Conservation (phyloP, 1,140 invertebrate species). For the Sminthurides bifidus region DNA sequence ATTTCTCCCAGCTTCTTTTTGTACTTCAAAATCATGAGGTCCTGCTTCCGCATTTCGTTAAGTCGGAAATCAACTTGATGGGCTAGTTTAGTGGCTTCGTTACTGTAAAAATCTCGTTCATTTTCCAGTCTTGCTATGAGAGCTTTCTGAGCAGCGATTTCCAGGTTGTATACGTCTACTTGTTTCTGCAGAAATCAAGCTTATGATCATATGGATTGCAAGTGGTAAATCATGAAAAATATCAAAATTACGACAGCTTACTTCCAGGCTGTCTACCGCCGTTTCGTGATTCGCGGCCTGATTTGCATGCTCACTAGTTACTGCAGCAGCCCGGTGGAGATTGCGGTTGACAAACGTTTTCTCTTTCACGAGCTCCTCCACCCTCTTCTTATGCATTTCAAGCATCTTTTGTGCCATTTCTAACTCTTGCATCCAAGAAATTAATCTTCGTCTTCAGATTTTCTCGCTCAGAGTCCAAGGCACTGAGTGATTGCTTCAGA, state of each 20-base stretch:
- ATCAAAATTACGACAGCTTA: background rate
- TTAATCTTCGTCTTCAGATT: constrained; percentile 9
- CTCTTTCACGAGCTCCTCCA: constrained; percentile 21
- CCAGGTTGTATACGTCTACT: constrained; percentile 8
- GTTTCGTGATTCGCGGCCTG: constrained; percentile 8
- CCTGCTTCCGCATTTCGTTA: constrained; percentile 16
- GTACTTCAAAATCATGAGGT: constrained; percentile 15
- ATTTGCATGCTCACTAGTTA: constrained; percentile 10
- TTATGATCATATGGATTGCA: background rate
- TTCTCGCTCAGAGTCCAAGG: constrained; percentile 12
- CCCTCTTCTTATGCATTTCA: constrained; percentile 14
- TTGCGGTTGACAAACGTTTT: constrained; percentile 14
- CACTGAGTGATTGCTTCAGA: background rate
- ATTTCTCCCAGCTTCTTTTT: constrained; percentile 13
- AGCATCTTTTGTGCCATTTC: constrained; percentile 15
- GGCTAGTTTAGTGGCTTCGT: constrained; percentile 19
- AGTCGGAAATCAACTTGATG: constrained; percentile 17
- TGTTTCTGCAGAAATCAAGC: background rate
- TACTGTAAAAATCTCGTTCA: constrained; percentile 24
- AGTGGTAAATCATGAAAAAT: no score
- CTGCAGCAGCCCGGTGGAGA: constrained; percentile 6
- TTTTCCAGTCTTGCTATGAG: constrained; percentile 15
- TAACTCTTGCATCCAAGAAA: constrained; percentile 19
- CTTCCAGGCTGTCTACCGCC: constrained; percentile 11
- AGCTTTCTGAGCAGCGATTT: constrained; percentile 12